Evolutionary conservation across 1,140 invertebrate genomes (phyloP).

Genomic region (Bombyx mori): DNA sequence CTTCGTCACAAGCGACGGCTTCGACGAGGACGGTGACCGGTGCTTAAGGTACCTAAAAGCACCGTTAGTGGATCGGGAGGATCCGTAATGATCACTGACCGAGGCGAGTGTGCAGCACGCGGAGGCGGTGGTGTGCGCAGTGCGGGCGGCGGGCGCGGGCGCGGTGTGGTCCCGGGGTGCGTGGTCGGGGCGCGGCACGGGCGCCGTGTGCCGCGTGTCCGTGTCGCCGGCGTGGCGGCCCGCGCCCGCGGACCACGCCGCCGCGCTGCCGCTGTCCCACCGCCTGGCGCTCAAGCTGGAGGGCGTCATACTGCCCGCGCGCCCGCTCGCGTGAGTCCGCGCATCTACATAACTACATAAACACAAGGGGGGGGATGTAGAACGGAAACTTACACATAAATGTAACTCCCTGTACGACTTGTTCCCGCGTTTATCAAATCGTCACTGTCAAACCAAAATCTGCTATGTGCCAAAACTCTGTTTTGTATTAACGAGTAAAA

Average conservation of each 20-base stretch:
- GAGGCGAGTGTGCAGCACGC: constrained; percentile 74
- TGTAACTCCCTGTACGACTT: no score
- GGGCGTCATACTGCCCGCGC: constrained; percentile 81
- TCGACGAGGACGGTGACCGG: no score
- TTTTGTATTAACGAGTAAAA: no score
- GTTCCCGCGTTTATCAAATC: no score
- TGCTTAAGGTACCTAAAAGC: no score
- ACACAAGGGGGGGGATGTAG: background rate
- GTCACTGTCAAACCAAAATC: no score
- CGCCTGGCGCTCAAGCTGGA: constrained; percentile 89
- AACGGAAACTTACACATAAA: no score
- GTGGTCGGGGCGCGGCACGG: constrained; percentile 73
- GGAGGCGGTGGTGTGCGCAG: constrained; percentile 77
- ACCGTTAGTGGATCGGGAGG: no score
- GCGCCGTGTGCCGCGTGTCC: constrained; percentile 41
- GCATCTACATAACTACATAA: background rate
- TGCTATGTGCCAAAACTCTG: no score
- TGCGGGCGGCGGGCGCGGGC: constrained; percentile 76
- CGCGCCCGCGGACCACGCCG: constrained; percentile 40
- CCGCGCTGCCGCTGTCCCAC: constrained; percentile 38
- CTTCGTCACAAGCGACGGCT: no score
- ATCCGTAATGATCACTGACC: no score
- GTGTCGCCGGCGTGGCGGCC: constrained; percentile 29
- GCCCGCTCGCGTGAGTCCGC: constrained; percentile 15
- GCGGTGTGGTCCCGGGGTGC: constrained; percentile 84